Conservation (phyloP, 2,888 invertebrate species). For the Spicauda simplicius region DNA sequence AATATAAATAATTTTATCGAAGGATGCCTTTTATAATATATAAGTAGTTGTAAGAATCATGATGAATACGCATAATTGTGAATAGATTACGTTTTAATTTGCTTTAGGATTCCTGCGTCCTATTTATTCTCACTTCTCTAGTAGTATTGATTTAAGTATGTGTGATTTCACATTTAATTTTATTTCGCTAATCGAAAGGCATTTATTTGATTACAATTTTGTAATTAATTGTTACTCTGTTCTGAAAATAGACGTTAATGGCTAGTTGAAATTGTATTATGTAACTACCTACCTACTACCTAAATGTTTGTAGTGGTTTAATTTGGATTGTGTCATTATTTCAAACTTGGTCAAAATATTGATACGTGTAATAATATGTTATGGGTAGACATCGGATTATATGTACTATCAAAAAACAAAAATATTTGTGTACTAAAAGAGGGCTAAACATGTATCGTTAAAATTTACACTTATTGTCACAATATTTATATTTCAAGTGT, state of each 20-base stretch:
- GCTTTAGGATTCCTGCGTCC: slow-evolving; percentile 64
- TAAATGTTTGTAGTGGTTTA: background rate
- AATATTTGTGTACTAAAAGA: too few species aligned
- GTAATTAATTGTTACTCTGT: slow-evolving; percentile 78
- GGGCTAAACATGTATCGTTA: too few species aligned
- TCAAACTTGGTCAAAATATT: slow-evolving; percentile 2
- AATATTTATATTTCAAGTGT: too few species aligned
- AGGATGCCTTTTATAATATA: slow-evolving; percentile 80
- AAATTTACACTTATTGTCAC: too few species aligned
- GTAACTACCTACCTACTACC: too few species aligned
- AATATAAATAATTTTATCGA: slow-evolving; percentile 69
- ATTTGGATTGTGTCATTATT: slow-evolving; percentile 6
- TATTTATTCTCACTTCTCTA: slow-evolving; percentile 59
- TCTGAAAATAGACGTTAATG: slow-evolving; percentile 76
- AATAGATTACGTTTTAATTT: slow-evolving; percentile 68
- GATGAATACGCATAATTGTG: slow-evolving; percentile 69
- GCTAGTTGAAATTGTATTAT: slow-evolving; percentile 58
- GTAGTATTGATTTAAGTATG: slow-evolving; percentile 53
- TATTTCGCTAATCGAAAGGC: slow-evolving; percentile 72
- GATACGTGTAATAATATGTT: slow-evolving; percentile 7
- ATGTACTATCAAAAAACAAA: too few species aligned
- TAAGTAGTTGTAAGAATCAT: slow-evolving; percentile 78
- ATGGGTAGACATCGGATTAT: background rate
- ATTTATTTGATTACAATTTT: slow-evolving; percentile 73
- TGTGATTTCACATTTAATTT: slow-evolving; percentile 62